Conservation (phyloP, 92 coral and sea anemone genomes). For the Ricordea florida region DNA sequence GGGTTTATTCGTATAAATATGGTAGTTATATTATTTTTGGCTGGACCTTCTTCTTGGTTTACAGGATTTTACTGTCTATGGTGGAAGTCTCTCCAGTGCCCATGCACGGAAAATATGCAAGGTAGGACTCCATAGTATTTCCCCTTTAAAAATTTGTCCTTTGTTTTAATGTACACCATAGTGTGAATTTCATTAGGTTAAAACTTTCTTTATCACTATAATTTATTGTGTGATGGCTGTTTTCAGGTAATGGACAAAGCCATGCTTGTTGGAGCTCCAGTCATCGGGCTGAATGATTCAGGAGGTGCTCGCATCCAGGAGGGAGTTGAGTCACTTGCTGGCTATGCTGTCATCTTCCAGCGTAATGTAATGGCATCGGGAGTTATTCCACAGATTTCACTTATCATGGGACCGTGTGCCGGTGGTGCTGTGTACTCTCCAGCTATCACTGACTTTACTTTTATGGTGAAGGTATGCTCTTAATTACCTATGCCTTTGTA, state of each 20-base stretch:
- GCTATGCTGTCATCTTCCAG: conserved; percentile 90
- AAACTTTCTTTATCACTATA: too few relatives aligned
- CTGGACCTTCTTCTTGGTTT: too few relatives aligned
- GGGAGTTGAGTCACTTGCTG: conserved; percentile 90
- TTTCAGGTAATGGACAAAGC: conserved; percentile 91
- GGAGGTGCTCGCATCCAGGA: conserved; percentile 97
- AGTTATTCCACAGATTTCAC: conserved; percentile 90
- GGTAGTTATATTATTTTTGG: too few relatives aligned
- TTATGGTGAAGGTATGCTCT: conserved; percentile 80
- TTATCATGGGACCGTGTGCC: conserved; percentile 94
- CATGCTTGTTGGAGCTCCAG: conserved; percentile 90
- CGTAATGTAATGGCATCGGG: conserved; percentile 92
- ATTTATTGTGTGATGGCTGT: too few relatives aligned
- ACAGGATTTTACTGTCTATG: conserved; percentile 92
- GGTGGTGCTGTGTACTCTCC: conserved; percentile 94
- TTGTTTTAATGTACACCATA: too few relatives aligned
- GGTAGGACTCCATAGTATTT: conserved; percentile 20
- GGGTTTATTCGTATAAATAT: too few relatives aligned
- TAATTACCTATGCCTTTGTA: not conserved
- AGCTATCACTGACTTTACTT: conserved; percentile 89
- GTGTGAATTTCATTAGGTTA: too few relatives aligned
- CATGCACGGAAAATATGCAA: conserved; percentile 91
- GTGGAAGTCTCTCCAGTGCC: conserved; percentile 87
- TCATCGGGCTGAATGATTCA: conserved; percentile 87
- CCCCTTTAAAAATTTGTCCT: not conserved